Percentiles rank a stretch among this genome's conserved stretches.
These are phyloP conservation scores for Tretioscincus oriximinensis DNA, from an alignment of 2,113 vertebrate species.

Conservation along the genomic window DNA sequence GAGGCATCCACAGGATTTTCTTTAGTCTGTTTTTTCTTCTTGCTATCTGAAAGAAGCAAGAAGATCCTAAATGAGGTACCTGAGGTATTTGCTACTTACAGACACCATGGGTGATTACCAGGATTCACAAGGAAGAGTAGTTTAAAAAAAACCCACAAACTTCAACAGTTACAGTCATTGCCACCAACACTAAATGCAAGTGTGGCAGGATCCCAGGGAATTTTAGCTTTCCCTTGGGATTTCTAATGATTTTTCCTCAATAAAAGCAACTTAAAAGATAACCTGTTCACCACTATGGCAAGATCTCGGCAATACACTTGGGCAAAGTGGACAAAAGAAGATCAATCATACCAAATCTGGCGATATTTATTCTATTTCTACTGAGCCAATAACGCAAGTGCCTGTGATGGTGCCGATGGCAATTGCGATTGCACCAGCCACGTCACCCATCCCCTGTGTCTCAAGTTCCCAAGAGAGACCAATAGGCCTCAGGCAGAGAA, in stretches of 20 bases:
- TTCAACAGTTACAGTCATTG: background rate
- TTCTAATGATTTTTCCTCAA: background rate
- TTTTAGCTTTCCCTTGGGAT: background rate
- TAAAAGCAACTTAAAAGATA: background rate
- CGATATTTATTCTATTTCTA: background rate
- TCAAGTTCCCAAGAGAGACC: no score
- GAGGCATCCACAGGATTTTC: no score
- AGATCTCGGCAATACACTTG: background rate
- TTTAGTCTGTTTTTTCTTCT: no score
- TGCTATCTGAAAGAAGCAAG: no score
- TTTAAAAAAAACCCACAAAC: no score
- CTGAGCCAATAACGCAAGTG: background rate
- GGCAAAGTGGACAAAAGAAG: background rate
- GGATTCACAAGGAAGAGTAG: no score
- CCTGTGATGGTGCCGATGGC: no score
- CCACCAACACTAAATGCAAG: background rate
- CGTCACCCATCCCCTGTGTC: background rate
- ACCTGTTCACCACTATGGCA: background rate
- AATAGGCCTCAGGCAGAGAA: background rate
- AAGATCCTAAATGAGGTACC: no score
- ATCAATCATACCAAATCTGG: background rate
- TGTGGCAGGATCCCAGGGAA: background rate
- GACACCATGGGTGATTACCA: no score
- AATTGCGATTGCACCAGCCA: no score
- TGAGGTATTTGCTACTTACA: no score